These are phyloP conservation scores for Sebastes glaucus DNA, from an alignment of 2,797 vertebrate genomes.

Conservation along the genomic window DNA sequence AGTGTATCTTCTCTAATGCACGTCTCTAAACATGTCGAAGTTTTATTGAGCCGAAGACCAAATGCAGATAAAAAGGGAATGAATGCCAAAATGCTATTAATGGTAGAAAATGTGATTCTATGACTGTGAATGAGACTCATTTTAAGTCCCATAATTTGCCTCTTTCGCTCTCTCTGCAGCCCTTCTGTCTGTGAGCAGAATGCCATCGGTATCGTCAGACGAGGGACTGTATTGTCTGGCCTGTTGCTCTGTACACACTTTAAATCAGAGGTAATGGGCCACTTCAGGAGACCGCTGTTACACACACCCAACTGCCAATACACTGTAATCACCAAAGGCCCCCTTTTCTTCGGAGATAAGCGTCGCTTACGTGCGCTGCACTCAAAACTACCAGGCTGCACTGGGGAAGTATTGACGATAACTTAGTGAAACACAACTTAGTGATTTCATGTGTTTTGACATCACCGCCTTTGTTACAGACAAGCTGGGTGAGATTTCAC, in stretches of 20 bases:
- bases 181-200: conserved; percentile 27
- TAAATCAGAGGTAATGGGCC: conserved; percentile 61
- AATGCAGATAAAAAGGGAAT: neutral
- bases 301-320: conserved; percentile 57
- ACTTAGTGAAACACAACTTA: conserved; percentile 36
- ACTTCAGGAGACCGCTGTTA: conserved; percentile 55
- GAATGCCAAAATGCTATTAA: conserved; percentile 13
- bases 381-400: conserved; percentile 21
- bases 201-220: conserved; percentile 17
- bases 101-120: conserved; percentile 7
- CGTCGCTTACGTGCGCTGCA: conserved; percentile 14
- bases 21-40: neutral
- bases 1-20: neutral
- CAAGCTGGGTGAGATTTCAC: neutral
- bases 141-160: conserved; percentile 7
- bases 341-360: conserved; percentile 45
- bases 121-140: conserved; percentile 16
- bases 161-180: neutral
- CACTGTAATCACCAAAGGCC: conserved; percentile 49
- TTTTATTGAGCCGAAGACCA: neutral
- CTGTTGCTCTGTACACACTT: conserved; percentile 54
- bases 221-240: conserved; percentile 18
- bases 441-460: conserved; percentile 50
- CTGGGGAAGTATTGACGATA: neutral
- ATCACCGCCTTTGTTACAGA: conserved; percentile 40